Conservation (phyloP, 2,888 invertebrate genomes). For the Copidosoma aretas region DNA sequence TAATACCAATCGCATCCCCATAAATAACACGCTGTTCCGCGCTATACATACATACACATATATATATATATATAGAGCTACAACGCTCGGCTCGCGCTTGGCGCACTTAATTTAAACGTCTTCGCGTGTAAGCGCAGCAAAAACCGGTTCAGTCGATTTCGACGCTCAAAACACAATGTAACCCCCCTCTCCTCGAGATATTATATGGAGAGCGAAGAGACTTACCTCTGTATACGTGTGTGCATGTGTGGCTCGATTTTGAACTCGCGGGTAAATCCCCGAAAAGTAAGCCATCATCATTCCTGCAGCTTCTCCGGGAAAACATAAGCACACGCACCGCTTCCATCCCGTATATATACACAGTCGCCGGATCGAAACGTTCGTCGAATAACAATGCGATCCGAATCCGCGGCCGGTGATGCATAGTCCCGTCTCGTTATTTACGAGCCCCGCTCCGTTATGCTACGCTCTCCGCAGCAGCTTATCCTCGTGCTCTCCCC, state of each 20-base stretch:
- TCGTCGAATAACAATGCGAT: constrained; percentile 57
- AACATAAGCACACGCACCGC: constrained; percentile 22
- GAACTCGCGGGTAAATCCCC: constrained; percentile 36
- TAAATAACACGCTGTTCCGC: constrained; percentile 35
- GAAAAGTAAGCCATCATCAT: constrained; percentile 35
- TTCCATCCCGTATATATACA: too few relatives aligned
- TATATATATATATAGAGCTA: too few relatives aligned
- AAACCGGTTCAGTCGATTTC: constrained; percentile 39
- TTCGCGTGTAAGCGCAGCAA: constrained; percentile 7
- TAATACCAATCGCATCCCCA: constrained; percentile 34
- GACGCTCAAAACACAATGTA: constrained; percentile 24
- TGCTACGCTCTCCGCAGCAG: too few relatives aligned
- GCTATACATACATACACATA: constrained; percentile 14
- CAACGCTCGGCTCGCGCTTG: constrained; percentile 20
- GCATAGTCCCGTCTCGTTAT: constrained; percentile 57
- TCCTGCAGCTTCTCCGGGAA: constrained; percentile 11
- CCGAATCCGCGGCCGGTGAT: constrained; percentile 53
- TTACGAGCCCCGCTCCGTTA: constrained; percentile 46
- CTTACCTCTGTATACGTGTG: neutral
- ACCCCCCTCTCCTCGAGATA: too few relatives aligned
- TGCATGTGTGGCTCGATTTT: constrained; percentile 19
- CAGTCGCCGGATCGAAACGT: constrained; percentile 39
- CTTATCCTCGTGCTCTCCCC: too few relatives aligned
- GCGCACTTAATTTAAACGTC: constrained; percentile 28
- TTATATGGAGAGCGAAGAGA: neutral